Base-by-base conservation (phyloP, 2,113 vertebrate species). In the Herpetotheres cachinnans region DNA sequence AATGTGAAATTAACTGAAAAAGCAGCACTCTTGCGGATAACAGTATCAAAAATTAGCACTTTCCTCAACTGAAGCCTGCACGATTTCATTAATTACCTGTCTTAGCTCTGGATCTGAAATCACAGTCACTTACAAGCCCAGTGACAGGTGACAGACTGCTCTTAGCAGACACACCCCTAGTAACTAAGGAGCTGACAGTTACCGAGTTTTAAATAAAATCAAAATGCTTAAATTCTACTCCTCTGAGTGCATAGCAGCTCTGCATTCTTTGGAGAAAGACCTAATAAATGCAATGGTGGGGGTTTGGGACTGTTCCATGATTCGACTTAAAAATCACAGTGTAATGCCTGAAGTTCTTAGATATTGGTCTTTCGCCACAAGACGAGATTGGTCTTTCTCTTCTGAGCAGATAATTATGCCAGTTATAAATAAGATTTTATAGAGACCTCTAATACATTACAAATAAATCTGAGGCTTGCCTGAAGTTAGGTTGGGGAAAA, bases 81-180 rank as follows among this genome's bases (percentile, higher is more conserved):
- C 0, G 2, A 73, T 72, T 91, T 91, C 9, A 9, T 92, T 91
- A 91, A 82, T 94, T 94, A 89, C 44, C 83, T 78, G 38, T 91
- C 80, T 96, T 74, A 89, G 46, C 38, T 96, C 70, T 91, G 61
- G 55, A 86, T 78, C 52, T 78, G 38, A 83, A 95, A 92, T 87
- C 81, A 66, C 32, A 71, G 50, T 52, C 5, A 7, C n/a, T 93
- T 74, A 78, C 84, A 89, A 91, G 69, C 50, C n/a, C 65, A 44
- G 47, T 91, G 94, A 96, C 72, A 89, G 58, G 55, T 74, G 61
- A 84, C 65, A 94, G 73, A 84, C 74, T 95, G 81, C 79, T 93
- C 82, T 86, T 55, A 89, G 76, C 59, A 95, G 76, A 50, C 55
- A 74, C 55, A 78, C n/a, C 47, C 29, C 38, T 56, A 38, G 38